phyloP scores from a whole-genome alignment of 2,797 vertebrate genomes.

The Erpetoichthys calabaricus region DNA sequence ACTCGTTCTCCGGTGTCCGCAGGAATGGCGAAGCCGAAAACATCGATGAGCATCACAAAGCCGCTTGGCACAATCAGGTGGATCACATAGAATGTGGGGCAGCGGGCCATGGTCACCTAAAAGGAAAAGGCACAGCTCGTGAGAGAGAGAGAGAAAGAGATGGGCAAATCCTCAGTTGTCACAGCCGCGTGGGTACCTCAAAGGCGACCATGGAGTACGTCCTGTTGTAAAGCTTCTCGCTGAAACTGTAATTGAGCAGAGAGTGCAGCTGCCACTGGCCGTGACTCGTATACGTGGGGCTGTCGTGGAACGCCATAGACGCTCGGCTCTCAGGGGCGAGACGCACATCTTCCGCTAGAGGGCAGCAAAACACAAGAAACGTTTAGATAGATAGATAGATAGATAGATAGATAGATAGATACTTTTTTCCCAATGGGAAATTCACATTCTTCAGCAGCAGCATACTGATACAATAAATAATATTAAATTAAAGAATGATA shows the following conservation, averaged over 20 bases:
- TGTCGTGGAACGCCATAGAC: neutral
- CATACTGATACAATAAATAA: too few species aligned
- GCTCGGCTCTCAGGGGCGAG: neutral
- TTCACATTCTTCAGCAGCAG: too few species aligned
- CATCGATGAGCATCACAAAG: slow-evolving; percentile 15
- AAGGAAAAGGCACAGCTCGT: neutral
- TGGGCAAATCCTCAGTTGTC: neutral
- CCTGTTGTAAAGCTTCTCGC: neutral
- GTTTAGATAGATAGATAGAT: too few species aligned
- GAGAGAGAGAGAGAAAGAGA: neutral
- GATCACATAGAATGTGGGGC: slow-evolving; percentile 17
- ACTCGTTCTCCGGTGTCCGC: slow-evolving; percentile 13
- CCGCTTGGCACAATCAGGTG: slow-evolving; percentile 18
- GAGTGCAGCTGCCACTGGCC: slow-evolving; percentile 11
- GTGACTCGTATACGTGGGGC: neutral
- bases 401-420: too few species aligned
- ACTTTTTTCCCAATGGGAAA: too few species aligned
- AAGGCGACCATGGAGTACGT: slow-evolving; percentile 10
- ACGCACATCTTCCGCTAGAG: slow-evolving; percentile 5
- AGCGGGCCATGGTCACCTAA: slow-evolving; percentile 7
- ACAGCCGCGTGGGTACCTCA: slow-evolving; percentile 2
- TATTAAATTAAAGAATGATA: too few species aligned
- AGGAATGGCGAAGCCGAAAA: slow-evolving; percentile 12
- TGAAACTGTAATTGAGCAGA: slow-evolving; percentile 3
- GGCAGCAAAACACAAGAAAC: neutral